Conservation (phyloP, 2,113 vertebrate species). For the Eolophus roseicapilla region DNA sequence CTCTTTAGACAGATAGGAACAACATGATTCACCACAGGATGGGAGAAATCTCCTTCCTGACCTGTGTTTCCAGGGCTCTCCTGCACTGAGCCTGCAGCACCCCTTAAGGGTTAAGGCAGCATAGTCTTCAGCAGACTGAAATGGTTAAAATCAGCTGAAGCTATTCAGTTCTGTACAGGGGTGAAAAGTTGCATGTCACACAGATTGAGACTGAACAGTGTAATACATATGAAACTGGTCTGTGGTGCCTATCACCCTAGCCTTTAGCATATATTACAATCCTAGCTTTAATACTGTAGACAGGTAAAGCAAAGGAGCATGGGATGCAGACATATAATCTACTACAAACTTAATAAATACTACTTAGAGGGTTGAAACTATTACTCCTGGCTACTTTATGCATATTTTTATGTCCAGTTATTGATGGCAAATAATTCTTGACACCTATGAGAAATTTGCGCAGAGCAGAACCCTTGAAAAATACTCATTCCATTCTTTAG, state of each 20-base stretch:
- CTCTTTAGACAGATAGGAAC: not conserved
- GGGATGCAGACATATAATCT: not conserved
- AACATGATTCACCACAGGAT: not conserved
- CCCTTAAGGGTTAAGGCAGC: not conserved
- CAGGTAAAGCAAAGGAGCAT: not conserved
- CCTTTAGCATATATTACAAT: not conserved
- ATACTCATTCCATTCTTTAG: not conserved
- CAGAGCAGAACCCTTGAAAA: not conserved
- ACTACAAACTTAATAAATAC: not conserved
- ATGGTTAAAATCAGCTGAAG: not conserved
- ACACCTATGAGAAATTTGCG: not conserved
- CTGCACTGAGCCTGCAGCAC: not conserved
- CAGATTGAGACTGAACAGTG: not conserved
- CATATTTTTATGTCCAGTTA: not conserved
- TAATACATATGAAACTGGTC: fast-evolving
- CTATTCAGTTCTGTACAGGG: not conserved
- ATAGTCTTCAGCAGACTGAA: not conserved
- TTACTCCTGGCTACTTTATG: not conserved
- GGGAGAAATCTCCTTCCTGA: not conserved
- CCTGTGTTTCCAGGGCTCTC: not conserved
- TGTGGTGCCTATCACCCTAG: not conserved
- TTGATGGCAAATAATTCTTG: not conserved
- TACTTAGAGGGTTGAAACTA: not conserved
- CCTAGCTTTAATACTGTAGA: not conserved
- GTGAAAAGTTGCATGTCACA: fast-evolving